A percentile compares a stretch with the other conserved stretches of the same genome.
phyloP scores from a whole-genome alignment of 2,888 invertebrate genomes.

The Drosophila paracracens region DNA sequence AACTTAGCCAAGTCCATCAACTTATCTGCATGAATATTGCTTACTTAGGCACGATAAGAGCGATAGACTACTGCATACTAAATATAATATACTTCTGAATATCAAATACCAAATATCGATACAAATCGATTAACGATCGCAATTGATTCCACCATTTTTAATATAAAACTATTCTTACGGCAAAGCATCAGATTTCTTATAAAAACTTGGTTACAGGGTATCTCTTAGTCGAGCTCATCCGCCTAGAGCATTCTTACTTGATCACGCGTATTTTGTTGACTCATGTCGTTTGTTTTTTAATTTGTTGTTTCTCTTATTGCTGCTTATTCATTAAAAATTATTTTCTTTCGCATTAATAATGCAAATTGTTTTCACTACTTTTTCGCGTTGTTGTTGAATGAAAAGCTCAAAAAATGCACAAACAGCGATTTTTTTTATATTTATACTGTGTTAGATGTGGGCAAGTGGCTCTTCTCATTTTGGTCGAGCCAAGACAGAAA shows the following conservation, averaged over 20 bases:
- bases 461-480: neutral
- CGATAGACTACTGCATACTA: neutral
- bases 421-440: slow-evolving; percentile 10
- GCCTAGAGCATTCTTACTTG: neutral
- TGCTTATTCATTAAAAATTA: slow-evolving; percentile 40
- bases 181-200: neutral
- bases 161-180: neutral
- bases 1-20: neutral
- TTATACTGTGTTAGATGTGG: slow-evolving; percentile 5
- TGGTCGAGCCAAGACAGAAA: neutral
- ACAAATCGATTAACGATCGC: neutral
- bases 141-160: neutral
- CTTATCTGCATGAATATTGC: neutral
- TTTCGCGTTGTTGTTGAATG: slow-evolving; percentile 38
- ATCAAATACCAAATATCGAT: neutral
- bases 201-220: neutral
- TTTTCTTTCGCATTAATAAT: slow-evolving; percentile 34
- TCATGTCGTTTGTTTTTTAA: slow-evolving; percentile 22
- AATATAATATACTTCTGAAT: neutral
- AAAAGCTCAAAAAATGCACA: slow-evolving; percentile 41
- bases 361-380: slow-evolving; percentile 37
- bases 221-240: neutral
- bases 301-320: slow-evolving; percentile 22
- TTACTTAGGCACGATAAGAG: neutral
- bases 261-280: slow-evolving; percentile 35